Evolutionary conservation across 2,113 vertebrate species (phyloP), one percentile per base, ranked within the genome.

Genomic region (Megaceryle torquata): DNA sequence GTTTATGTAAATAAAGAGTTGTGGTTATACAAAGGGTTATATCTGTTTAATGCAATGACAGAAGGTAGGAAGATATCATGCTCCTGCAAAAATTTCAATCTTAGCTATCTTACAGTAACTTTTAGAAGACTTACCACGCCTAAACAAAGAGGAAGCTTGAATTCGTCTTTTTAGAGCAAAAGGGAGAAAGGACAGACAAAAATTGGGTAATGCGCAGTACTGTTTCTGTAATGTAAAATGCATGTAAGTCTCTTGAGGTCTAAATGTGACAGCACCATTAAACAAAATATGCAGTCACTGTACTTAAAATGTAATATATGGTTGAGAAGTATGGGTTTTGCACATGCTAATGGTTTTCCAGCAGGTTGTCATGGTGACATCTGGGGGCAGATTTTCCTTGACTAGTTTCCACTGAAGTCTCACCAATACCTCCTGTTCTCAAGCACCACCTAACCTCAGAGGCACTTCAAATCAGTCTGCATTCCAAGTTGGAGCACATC

Each of bases 381-480:
- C 48, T 87, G 63, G 20, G 31, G 43, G 25, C 63, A 89, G 56
- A 70, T 83, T 93, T 92, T 86, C 60, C 48, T 46, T 88, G 22
- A 78, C 35, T 68, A 46, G 77, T 44, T 84, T 95, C 57, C 61
- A 29, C 39, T 70, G 46, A 83, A 94, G n/a, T 77, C 68, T 86
- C 91, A 93, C 18, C 69, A 84, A 26, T 82, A 44, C 65, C 81
- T 95, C 65, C 77, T 92, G 64, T 94, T 90, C 46, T 95, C 53
- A 95, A 96, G 86, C 95, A 96, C 96, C 93, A 89, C 86, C 93
- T 97, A 97, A 94, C 91, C 89, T 92, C 91, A 84, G 83, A 93
- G 96, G 94, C 81, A 76, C 83, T 92, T 89, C 39, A 83, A 88
- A 81, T 88, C 51, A 76, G 46, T 51, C 48, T 89, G 33, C 82